Evolutionary conservation across 1,140 invertebrate genomes (phyloP).

Genomic region (Hyphantria cunea): DNA sequence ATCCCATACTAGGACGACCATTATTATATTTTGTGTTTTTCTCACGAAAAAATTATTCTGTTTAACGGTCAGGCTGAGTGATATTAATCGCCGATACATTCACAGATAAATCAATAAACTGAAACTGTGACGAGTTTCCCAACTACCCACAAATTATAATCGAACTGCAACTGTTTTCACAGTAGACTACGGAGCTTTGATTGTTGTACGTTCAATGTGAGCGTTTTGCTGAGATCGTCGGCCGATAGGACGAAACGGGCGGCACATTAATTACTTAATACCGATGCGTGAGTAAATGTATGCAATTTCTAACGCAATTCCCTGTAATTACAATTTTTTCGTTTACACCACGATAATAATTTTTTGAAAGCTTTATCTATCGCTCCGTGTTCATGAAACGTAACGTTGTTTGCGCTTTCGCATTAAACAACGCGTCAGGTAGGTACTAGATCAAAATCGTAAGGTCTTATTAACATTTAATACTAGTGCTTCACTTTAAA

Average conservation of each 20-base stretch:
- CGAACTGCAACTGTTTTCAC: slow-evolving; percentile 61
- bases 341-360: slow-evolving; percentile 60
- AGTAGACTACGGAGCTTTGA: slow-evolving; percentile 54
- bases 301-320: slow-evolving; percentile 72
- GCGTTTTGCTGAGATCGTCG: slow-evolving; percentile 63
- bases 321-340: slow-evolving; percentile 65
- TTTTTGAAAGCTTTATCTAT: slow-evolving; percentile 73
- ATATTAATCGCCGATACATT: slow-evolving; percentile 65
- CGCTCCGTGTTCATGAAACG: slow-evolving; percentile 61
- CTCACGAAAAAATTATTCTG: slow-evolving; percentile 68
- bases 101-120: slow-evolving; percentile 74
- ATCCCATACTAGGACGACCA: slow-evolving; percentile 75
- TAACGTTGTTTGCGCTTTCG: slow-evolving; percentile 67
- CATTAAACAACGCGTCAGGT: slow-evolving; percentile 41
- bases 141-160: slow-evolving; percentile 60
- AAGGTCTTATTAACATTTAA: slow-evolving; percentile 21
- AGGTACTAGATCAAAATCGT: slow-evolving; percentile 26
- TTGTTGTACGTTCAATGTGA: slow-evolving; percentile 63
- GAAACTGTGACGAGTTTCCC: slow-evolving; percentile 57
- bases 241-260: slow-evolving; percentile 55
- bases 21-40: slow-evolving; percentile 73
- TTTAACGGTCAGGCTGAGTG: slow-evolving; percentile 60
- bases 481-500: slow-evolving; percentile 25
- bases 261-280: slow-evolving; percentile 75
- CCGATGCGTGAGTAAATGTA: slow-evolving; percentile 69